Evolutionary conservation across 53 echinoderm and acorn worm genomes (phyloP).

Genomic region (Mesocentrotus franciscanus): DNA sequence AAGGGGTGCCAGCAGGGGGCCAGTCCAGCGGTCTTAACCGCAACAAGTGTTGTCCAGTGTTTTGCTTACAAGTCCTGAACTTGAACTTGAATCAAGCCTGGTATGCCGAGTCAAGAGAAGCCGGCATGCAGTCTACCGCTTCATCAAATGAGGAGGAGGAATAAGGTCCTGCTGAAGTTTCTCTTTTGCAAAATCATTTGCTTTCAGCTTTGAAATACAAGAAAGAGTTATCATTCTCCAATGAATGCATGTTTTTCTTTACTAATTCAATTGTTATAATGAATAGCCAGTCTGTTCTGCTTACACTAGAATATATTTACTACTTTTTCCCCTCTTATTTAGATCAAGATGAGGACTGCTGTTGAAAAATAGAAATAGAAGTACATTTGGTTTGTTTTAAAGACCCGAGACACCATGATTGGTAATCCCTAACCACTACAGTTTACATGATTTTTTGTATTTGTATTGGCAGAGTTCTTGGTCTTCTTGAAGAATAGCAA

Average conservation of each 20-base stretch:
- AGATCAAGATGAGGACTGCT: no score
- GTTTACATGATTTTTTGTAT: no score
- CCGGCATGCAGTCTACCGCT: constrained; percentile 21
- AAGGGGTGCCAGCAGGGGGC: constrained; percentile 27
- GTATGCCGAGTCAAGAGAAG: constrained; percentile 49
- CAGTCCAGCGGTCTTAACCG: background rate
- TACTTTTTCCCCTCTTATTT: background rate
- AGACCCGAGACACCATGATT: no score
- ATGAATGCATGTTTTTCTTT: background rate
- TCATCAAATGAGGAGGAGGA: background rate
- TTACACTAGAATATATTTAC: background rate
- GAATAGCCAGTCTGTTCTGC: background rate
- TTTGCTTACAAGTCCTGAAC: constrained; percentile 33
- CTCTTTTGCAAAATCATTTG: background rate
- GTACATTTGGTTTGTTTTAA: no score
- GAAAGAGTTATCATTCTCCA: background rate
- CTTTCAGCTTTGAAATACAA: background rate
- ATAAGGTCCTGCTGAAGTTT: background rate
- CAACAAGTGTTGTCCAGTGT: constrained; percentile 45
- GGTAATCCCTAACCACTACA: no score
- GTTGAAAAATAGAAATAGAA: no score
- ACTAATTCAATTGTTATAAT: constrained; percentile 39
- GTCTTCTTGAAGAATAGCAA: no score
- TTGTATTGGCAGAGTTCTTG: no score
- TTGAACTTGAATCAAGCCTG: constrained; percentile 58